Percentiles rank a stretch among this genome's conserved stretches.
These are phyloP conservation scores for Setophaga coronata DNA, from an alignment of 2,113 vertebrate species.

Conservation along the genomic window DNA sequence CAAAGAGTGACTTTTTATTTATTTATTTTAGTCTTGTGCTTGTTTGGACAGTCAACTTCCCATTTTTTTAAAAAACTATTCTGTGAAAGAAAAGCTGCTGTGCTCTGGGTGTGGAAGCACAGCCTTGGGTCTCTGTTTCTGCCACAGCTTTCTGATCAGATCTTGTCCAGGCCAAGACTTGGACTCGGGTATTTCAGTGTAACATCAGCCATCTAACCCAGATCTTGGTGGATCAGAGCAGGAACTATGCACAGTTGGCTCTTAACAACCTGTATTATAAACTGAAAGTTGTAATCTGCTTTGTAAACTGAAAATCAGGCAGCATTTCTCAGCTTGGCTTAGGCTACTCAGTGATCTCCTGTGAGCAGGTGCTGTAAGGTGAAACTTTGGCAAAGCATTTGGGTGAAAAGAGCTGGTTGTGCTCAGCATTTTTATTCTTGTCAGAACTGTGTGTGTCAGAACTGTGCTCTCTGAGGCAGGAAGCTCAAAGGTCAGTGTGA, in stretches of 20 bases:
- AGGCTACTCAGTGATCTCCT: not conserved
- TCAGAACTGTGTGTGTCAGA: not conserved
- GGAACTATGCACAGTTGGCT: not conserved
- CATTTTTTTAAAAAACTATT: not conserved
- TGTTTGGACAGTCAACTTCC: not conserved
- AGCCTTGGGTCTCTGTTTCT: not conserved
- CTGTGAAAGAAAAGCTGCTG: not conserved
- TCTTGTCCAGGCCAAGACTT: not conserved
- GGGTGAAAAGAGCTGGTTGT: not conserved
- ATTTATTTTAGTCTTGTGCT: not conserved
- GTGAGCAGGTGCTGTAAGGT: not conserved
- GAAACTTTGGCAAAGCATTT: not conserved
- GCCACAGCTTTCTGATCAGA: not conserved
- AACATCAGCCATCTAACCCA: not conserved
- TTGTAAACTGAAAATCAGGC: not conserved
- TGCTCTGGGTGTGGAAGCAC: not conserved
- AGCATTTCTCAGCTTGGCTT: not conserved
- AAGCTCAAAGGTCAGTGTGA: not conserved
- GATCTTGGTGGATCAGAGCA: not conserved
- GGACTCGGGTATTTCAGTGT: not conserved
- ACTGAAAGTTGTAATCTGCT: not conserved
- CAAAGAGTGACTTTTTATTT: not conserved
- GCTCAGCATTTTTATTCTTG: not conserved
- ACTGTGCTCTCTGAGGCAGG: not conserved
- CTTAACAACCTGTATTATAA: not conserved